Base-by-base conservation (phyloP, 1,140 invertebrate genomes). In the Heliconius hewitsoni region DNA sequence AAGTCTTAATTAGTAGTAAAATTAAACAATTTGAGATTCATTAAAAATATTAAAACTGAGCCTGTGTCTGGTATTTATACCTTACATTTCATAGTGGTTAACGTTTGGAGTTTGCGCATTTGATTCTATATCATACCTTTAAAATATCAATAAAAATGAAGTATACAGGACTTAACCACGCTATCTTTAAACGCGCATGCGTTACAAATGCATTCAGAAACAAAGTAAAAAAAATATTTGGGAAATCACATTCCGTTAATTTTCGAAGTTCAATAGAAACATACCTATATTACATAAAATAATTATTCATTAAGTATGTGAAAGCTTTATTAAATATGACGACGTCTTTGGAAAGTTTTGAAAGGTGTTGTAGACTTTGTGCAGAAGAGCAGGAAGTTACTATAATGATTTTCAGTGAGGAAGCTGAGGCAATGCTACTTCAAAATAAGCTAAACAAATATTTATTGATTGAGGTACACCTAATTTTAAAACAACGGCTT, bases 391-490 rank as follows among this genome's bases (percentile, higher is more conserved):
- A 93, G 82, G 94, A 95, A 81, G 91, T 92, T 39, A 93, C 94
- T 23, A 90, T 95, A 82, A 93, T 93, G 90, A 91, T 95, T 87
- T 95, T 95, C 81, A 93, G 94, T 80, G 83, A 87, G 81, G 90
- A 94, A 87, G 92, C 93, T 66, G 90, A 93, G 81, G 90, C 91
- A 71, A 93, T 94, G 93, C 87, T 93, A 77, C 86, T 95, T 37
- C 87, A 91, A 74, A 92, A 92, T 78, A 95, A 93, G 83, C 87
- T 95, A 71, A 91, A 89, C 71, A 92, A 92, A 84, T 95, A 94
- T 86, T 87, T 95, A 50, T 85, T 92, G 72, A 90, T 95, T 80
- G 92, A 95, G 93, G 94, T 94, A 87, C 87, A 85, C 76, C 46
- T 46, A 55, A 27, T 74, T 74, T 52, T 74, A 1, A 74, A 74